phyloP scores from a whole-genome alignment of 2,888 invertebrate species.

The Brachyptera risi region DNA sequence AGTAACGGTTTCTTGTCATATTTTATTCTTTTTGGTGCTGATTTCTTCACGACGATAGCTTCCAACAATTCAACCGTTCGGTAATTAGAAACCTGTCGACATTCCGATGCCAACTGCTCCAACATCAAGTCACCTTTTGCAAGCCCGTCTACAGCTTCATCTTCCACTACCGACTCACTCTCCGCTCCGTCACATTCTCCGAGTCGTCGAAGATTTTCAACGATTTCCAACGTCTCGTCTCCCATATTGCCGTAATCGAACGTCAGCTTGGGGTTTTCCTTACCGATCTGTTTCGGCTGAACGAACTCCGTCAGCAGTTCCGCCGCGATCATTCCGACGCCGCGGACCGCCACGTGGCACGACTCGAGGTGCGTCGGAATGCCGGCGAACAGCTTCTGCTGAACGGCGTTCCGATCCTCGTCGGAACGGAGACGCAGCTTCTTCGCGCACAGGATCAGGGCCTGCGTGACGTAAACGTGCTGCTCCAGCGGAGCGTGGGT shows the following conservation, averaged over 20 bases:
- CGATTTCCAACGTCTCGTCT: conserved; percentile 47
- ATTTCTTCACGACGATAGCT: neutral
- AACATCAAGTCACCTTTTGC: neutral
- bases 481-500: conserved; percentile 62
- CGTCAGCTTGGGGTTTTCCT: conserved; percentile 51
- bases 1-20: conserved; percentile 11
- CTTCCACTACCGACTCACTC: no score
- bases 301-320: conserved; percentile 58
- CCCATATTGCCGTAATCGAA: conserved; percentile 63
- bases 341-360: conserved; percentile 55
- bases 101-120: neutral
- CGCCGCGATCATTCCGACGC: conserved; percentile 69
- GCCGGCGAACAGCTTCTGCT: conserved; percentile 57
- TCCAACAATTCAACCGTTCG: neutral
- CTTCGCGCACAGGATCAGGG: conserved; percentile 51
- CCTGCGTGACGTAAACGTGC: conserved; percentile 65
- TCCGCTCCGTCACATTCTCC: neutral
- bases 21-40: neutral
- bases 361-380: conserved; percentile 67
- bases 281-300: conserved; percentile 35
- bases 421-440: neutral
- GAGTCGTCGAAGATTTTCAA: neutral
- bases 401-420: conserved; percentile 42
- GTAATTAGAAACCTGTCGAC: neutral
- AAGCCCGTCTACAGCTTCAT: neutral